Evolutionary conservation across 2,113 vertebrate genomes (phyloP), one percentile per base, ranked within the genome.

Genomic region (Polypterus senegalus): DNA sequence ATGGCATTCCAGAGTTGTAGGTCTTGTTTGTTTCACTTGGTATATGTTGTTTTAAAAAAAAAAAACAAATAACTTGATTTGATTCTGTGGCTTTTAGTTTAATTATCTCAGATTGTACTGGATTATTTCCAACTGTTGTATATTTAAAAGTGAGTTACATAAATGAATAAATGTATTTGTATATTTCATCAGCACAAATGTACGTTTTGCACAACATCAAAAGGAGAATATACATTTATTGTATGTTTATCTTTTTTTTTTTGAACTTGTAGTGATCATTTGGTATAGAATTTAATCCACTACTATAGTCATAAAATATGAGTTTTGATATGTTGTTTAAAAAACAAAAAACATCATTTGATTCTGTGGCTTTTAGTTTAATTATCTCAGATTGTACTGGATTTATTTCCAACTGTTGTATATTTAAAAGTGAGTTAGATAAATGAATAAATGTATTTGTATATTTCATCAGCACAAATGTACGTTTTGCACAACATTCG

Each of bases 161-260:
- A 79, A 85, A 83, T 83, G 80, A 83, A 73, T 80, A 84, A 85
- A 80, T 84, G 83, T 84, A 86, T 86, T 85, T 84, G 81, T 85
- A 81, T 80, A 82, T 86, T 85, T 87, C 83, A 87, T 87, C 85
- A 87, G 83, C 84, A 86, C 84, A 87, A 87, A 84, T 87, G 85
- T 87, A 83, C 83, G 85, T 84, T 81, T 87, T 83, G 85, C 85
- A 72, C 70, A 69, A 83, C 83, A 86, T 87, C 84, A 87, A 86
- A 86, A 84, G 85, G 76, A 83, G 79, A 77, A n/a, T n/a, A n/a
- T n/a, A n/a, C n/a, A n/a, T n/a, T n/a, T n/a, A n/a, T n/a, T n/a
- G n/a, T n/a, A 52, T 52, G 49, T 52, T 52, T 52, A 8, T 6
- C 7, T 10, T 52, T 52, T 52, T 52, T 2, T 52, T 52, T n/a